phyloP scores from a whole-genome alignment of 2,113 vertebrate genomes.

The Urocolius indicus region DNA sequence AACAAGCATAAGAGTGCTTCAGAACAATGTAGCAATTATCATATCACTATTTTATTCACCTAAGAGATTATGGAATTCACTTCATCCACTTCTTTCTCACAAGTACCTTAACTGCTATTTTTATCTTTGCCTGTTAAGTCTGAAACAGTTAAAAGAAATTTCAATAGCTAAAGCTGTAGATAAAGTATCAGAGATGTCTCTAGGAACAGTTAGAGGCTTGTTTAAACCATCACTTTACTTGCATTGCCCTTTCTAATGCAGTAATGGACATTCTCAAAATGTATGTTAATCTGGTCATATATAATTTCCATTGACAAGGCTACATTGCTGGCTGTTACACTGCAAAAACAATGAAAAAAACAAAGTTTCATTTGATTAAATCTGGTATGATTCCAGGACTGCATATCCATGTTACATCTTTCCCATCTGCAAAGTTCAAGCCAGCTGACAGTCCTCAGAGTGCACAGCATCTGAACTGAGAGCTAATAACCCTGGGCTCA shows the following conservation, averaged over 20 bases:
- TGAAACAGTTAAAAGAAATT: conserved; percentile 59
- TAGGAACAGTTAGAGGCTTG: conserved; percentile 72
- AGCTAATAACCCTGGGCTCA: neutral
- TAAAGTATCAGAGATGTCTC: conserved; percentile 60
- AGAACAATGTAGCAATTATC: neutral
- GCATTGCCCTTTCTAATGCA: conserved; percentile 64
- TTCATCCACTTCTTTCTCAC: neutral
- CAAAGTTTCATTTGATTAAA: neutral
- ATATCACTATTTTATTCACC: neutral
- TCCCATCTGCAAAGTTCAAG: neutral
- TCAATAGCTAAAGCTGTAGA: conserved; percentile 69
- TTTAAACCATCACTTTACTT: conserved; percentile 76
- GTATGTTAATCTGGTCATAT: conserved; percentile 57
- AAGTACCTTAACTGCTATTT: neutral
- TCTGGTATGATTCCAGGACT: neutral
- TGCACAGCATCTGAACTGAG: neutral
- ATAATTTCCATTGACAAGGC: neutral
- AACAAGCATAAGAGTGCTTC: neutral
- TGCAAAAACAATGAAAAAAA: neutral
- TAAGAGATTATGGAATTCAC: neutral
- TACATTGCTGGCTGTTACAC: neutral
- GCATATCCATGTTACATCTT: neutral
- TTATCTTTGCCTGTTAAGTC: conserved; percentile 67
- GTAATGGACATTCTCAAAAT: conserved; percentile 60
- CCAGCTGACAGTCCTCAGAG: neutral